These are phyloP conservation scores for Pocota personata DNA, from an alignment of 2,888 invertebrate genomes.

Conservation along the genomic window DNA sequence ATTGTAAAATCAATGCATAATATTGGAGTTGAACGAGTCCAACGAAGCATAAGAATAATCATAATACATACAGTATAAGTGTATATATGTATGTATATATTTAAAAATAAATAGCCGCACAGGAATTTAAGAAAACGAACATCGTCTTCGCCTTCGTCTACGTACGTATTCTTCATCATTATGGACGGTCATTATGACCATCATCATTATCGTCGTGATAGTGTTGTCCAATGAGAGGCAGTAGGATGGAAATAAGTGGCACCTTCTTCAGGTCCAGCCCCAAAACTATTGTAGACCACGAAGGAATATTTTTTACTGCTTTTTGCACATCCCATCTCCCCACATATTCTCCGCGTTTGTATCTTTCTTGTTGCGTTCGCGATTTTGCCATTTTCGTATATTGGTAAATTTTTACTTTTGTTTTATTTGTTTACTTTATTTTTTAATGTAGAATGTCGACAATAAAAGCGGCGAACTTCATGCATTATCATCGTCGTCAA, in stretches of 20 bases:
- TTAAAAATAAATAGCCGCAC: constrained; percentile 23
- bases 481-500: constrained; percentile 45
- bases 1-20: constrained; percentile 47
- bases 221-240: constrained; percentile 40
- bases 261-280: constrained; percentile 53
- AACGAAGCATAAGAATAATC: constrained; percentile 14
- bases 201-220: constrained; percentile 20
- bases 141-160: not conserved
- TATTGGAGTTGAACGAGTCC: constrained; percentile 20
- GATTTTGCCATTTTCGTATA: constrained; percentile 19
- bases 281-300: constrained; percentile 45
- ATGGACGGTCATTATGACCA: constrained; percentile 4
- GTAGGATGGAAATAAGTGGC: constrained; percentile 55
- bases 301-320: constrained; percentile 24
- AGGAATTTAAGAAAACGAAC: constrained; percentile 14
- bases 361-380: constrained; percentile 32
- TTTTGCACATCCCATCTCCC: constrained; percentile 14
- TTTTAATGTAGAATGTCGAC: constrained; percentile 7
- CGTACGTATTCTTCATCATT: constrained; percentile 3
- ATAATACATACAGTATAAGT: not conserved
- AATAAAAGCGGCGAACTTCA: constrained; percentile 42
- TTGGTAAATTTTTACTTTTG: not conserved
- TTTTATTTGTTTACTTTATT: not conserved
- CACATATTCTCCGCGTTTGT: constrained; percentile 5
- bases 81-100: not conserved